These are phyloP conservation scores for Apis laboriosa DNA, from an alignment of 1,140 invertebrate genomes.

Conservation along the genomic window DNA sequence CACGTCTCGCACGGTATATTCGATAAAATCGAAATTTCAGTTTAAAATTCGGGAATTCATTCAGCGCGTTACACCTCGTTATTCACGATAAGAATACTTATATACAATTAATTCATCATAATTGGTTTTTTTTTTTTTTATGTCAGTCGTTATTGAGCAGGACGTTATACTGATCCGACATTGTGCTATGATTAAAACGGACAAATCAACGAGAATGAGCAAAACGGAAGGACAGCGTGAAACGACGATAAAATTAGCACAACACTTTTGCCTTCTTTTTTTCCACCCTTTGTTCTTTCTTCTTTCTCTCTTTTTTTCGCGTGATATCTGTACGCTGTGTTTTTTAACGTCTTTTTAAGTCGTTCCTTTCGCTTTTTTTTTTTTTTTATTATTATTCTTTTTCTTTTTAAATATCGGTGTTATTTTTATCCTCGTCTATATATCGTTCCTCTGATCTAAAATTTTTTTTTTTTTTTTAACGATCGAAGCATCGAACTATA, in stretches of 20 bases:
- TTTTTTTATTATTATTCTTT: not conserved
- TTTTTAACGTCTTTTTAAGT: not conserved
- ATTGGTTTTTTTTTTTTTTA: conserved; percentile 31
- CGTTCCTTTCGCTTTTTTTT: not conserved
- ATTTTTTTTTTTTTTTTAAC: not conserved
- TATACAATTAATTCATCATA: conserved; percentile 50
- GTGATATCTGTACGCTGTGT: not conserved
- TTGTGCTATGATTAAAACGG: conserved; percentile 32
- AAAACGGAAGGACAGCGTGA: conserved; percentile 1
- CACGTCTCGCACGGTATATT: conserved; percentile 9
- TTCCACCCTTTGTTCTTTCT: not conserved
- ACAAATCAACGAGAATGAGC: conserved; percentile 28
- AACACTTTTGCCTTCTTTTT: not conserved
- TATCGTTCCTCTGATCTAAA: not conserved
- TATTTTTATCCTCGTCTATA: not conserved
- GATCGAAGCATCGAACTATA: conserved; percentile 9
- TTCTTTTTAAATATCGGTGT: not conserved
- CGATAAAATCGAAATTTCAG: conserved; percentile 31
- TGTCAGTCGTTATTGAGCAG: conserved; percentile 53
- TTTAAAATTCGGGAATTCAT: conserved; percentile 36
- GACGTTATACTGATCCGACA: conserved; percentile 53
- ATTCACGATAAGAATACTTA: conserved; percentile 47
- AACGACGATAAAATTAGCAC: conserved; percentile 8
- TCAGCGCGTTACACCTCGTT: conserved; percentile 25
- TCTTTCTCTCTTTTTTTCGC: not conserved